Percentiles rank a stretch among this genome's conserved stretches.
phyloP scores from a whole-genome alignment of 2,113 vertebrate species.

The Burhinus oedicnemus region DNA sequence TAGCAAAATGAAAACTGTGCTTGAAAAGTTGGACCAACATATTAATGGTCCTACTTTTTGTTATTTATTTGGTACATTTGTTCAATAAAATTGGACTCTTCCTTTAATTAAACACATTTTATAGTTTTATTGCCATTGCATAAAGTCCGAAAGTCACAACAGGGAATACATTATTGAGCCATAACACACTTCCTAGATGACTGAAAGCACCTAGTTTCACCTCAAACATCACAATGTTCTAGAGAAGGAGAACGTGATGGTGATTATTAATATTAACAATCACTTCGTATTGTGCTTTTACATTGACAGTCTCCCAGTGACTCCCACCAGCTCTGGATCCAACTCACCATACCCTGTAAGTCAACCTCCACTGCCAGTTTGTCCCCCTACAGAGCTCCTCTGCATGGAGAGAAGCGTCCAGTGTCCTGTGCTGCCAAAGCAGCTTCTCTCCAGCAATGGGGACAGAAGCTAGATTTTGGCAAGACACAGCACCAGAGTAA shows the following conservation, averaged over 20 bases:
- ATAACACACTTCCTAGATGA: background rate
- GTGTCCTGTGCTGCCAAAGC: background rate
- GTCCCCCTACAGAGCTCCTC: background rate
- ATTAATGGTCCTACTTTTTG: background rate
- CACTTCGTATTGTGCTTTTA: background rate
- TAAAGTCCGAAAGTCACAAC: conserved; percentile 26
- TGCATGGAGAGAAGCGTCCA: background rate
- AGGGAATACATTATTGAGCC: background rate
- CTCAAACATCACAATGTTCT: conserved; percentile 6
- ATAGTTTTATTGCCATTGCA: conserved; percentile 15
- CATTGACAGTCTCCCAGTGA: background rate
- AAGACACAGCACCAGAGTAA: background rate
- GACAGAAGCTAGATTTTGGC: background rate
- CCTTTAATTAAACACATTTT: conserved; percentile 61
- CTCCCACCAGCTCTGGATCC: background rate
- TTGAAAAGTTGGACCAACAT: background rate
- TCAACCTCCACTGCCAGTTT: background rate
- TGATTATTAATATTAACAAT: background rate
- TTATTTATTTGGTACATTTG: conserved; percentile 20
- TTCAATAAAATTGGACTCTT: conserved; percentile 27
- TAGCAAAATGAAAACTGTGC: background rate
- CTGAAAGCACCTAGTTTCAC: conserved; percentile 11
- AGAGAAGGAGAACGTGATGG: background rate
- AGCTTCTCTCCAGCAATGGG: background rate
- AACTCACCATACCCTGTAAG: background rate